Conservation (phyloP, 2,888 invertebrate genomes). For the Andrena hattorfiana region DNA sequence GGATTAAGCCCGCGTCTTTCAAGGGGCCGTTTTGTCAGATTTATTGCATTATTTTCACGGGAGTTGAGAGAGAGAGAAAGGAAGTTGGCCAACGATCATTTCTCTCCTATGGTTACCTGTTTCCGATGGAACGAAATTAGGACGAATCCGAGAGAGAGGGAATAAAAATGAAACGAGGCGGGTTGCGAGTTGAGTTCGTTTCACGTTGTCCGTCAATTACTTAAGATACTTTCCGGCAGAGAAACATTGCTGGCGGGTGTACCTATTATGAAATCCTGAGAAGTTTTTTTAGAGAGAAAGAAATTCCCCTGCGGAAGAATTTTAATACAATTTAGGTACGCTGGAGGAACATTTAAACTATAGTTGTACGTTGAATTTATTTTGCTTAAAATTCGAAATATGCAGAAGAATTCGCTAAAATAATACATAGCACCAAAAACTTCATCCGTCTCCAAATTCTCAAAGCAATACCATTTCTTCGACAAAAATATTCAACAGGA, state of each 20-base stretch:
- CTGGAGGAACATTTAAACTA: background rate
- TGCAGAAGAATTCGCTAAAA: background rate
- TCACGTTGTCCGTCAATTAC: background rate
- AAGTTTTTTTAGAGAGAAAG: background rate
- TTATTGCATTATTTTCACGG: conserved; percentile 53
- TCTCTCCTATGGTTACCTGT: conserved; percentile 1
- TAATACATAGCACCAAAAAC: background rate
- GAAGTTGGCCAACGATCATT: conserved; percentile 20
- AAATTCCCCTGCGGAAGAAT: background rate
- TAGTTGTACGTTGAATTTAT: background rate
- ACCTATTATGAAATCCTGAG: conserved; percentile 9
- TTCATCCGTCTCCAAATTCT: background rate
- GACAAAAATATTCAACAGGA: background rate
- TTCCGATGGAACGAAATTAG: conserved; percentile 21
- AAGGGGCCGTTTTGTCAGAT: conserved; percentile 59
- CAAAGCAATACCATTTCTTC: background rate
- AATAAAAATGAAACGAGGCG: conserved; percentile 24
- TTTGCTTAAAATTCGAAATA: background rate
- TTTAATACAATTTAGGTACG: background rate
- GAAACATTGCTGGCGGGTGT: background rate
- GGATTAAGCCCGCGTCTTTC: conserved; percentile 67
- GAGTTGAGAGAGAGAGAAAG: too few relatives aligned
- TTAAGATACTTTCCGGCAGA: background rate
- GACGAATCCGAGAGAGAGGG: background rate
- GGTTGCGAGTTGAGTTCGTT: background rate